A percentile compares a stretch with the other conserved stretches of the same genome.
Evolutionary conservation across 2,888 invertebrate genomes (phyloP).

Genomic region (Corythucha ciliata): DNA sequence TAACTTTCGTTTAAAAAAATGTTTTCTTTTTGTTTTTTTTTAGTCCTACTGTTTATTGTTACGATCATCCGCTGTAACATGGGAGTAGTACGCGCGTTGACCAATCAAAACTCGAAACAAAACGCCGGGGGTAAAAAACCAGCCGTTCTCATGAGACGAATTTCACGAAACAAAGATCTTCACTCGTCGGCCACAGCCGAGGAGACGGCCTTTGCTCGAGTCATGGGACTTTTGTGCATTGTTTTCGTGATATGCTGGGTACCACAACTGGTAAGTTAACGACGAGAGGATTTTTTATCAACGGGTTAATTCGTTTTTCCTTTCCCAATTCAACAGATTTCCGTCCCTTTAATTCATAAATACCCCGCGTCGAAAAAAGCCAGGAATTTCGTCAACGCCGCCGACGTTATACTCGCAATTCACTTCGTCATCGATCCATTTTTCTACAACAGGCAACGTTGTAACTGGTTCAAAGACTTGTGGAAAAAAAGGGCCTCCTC

Average conservation of each 20-base stretch:
- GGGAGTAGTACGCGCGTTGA: constrained; percentile 67
- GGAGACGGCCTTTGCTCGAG: constrained; percentile 72
- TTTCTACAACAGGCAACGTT: constrained; percentile 58
- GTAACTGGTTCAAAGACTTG: constrained; percentile 29
- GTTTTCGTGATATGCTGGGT: constrained; percentile 79
- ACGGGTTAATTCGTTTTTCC: constrained; percentile 27
- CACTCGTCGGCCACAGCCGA: constrained; percentile 56
- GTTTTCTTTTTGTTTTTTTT: no score
- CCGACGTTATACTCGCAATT: constrained; percentile 65
- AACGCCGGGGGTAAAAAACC: constrained; percentile 17
- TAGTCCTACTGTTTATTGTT: no score
- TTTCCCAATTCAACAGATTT: not conserved
- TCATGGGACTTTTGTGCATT: constrained; percentile 74
- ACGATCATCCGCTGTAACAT: no score
- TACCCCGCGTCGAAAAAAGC: no score
- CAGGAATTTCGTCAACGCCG: constrained; percentile 50
- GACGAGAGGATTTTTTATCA: not conserved
- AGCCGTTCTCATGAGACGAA: constrained; percentile 37
- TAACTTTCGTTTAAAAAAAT: no score
- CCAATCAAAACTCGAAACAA: constrained; percentile 9
- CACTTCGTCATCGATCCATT: constrained; percentile 79
- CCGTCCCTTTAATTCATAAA: no score
- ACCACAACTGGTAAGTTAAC: constrained; percentile 66
- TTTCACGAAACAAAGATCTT: constrained; percentile 40
- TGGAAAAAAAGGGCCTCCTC: constrained; percentile 15